Evolutionary conservation across 1,140 invertebrate species (phyloP), one percentile per base, ranked within the genome.

Genomic region (Chymomyza costata): DNA sequence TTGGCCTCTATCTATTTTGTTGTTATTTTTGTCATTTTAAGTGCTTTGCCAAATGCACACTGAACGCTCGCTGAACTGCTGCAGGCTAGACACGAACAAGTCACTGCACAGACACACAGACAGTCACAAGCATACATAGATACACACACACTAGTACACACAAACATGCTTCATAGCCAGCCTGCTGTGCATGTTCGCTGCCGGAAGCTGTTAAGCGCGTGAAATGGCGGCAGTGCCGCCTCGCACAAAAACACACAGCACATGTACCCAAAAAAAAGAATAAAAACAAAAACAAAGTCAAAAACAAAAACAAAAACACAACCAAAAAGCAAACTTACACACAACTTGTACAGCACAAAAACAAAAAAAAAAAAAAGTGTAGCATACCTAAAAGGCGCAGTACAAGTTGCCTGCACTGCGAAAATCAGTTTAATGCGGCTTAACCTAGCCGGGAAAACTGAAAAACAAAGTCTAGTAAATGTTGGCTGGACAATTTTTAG

Each of bases 21-120:
- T 54, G 46, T 55, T 70, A 65, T 70, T 70, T 70, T 61, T 70
- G 66, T 70, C 66, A 70, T 55, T 69, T 70, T 65, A 60, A 70
- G 66, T 65, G 61, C 60, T 55, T 55, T 64, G 60, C 60, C 60
- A 70, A 70, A 60, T 65, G 66, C 60, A 65, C 66, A 69, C n/a
- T 61, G 65, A 66, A 40, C 45, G 64, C n/a, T n/a, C n/a, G n/a
- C n/a, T n/a, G n/a, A n/a, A n/a, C n/a, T n/a, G n/a, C 63, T 67
- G 58, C 48, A 68, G 63, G 64, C 58, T 47, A 28, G 48, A 21
- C 51, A 67, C 51, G 47, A 53, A 32, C 3, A 19, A 41, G 11
- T 2, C 45, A 48, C 15, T 17, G 49, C 14, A 39, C 31, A 43
- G 5, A 15, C 11, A 46, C 30, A 47, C 37, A 63, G 54, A 48